Base-by-base conservation (phyloP, 2,113 vertebrate genomes). In the Orycteropus afer region DNA sequence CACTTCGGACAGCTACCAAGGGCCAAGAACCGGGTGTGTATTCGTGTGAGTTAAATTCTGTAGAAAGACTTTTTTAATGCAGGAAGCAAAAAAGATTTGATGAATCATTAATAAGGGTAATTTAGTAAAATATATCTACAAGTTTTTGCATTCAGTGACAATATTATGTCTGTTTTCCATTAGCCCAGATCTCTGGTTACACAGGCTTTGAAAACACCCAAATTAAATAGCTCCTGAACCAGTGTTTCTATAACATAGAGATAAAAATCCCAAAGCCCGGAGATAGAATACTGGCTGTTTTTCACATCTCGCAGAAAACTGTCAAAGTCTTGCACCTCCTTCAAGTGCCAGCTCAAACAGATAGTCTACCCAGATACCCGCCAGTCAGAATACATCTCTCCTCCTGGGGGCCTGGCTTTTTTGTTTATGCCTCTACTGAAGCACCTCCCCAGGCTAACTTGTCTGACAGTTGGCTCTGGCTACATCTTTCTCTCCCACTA, bases 51-150 rank as follows among this genome's bases (percentile, higher is more conserved):
- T 57, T 90, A 79, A 86, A 94, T 76, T 85, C 40, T 55, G 27
- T 45, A 82, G 42, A 23, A 15, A 78, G 73, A 51, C 25, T 63
- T 47, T 40, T 92, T 92, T 25, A 87, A 29, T 73, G 76, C 90
- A 83, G 69, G 69, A 96, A 94, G 73, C 47, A 93, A 95, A 95
- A 79, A 49, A 92, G 51, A 94, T 87, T 55, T 71, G 37, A 90
- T 96, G 81, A 92, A 93, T 94, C 93, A 96, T 92, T 97, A 91
- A 77, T 94, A 93, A 95, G 55, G 37, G 87, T 84, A 93, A 93
- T 86, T 97, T 91, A 96, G 77, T 87, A 97, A 97, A 97, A 96
- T 90, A 85, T 7, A 95, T 95, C 94, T 93, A 94, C 91, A 94
- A 93, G 49, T 88, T 69, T 51, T 90, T 86, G n/a, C 89, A 89